Conservation (phyloP, 1,140 invertebrate species). For the Sitobion miscanthi region DNA sequence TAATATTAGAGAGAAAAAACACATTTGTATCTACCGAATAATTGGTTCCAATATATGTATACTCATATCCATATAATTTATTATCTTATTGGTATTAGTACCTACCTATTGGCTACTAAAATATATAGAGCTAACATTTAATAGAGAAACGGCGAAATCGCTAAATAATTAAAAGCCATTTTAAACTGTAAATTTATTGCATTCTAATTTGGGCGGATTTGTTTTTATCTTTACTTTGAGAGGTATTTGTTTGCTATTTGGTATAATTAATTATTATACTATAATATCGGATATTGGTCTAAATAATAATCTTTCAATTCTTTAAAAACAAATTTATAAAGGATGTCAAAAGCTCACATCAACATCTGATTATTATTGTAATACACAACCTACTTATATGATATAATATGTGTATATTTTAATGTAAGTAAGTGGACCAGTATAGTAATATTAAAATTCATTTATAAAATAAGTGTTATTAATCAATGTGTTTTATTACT, state of each 20-base stretch:
- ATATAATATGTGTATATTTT: neutral
- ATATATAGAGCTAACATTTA: neutral
- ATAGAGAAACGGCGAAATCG: neutral
- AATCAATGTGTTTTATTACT: neutral
- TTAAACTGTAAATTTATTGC: neutral
- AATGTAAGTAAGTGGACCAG: neutral
- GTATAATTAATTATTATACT: neutral
- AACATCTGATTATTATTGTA: neutral
- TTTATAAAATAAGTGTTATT: neutral
- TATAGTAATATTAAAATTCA: neutral
- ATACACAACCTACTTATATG: neutral
- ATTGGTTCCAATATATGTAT: neutral
- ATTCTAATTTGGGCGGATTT: neutral
- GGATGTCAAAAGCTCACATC: neutral
- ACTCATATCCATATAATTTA: neutral
- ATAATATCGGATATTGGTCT: neutral
- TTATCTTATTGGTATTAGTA: neutral
- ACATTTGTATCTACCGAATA: neutral
- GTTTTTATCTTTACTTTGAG: neutral
- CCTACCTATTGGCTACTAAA: neutral
- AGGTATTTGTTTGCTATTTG: neutral
- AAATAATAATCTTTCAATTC: neutral
- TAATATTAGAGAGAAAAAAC: neutral
- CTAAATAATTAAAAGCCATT: neutral
- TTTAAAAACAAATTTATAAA: neutral